These are phyloP conservation scores for Oncorhynchus keta DNA, from an alignment of 2,113 vertebrate genomes.

Conservation along the genomic window DNA sequence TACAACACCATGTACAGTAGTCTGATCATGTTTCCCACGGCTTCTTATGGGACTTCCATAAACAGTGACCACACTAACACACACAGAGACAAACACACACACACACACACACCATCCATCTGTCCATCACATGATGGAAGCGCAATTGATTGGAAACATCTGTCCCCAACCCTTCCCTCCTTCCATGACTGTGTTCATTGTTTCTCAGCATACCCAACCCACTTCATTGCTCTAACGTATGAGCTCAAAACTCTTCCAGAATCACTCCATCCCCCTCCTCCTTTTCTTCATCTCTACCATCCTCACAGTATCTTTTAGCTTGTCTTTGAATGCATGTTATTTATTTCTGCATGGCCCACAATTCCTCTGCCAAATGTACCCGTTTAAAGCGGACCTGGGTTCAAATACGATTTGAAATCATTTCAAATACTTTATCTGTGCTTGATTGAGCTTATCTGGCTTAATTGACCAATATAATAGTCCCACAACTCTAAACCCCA, in stretches of 20 bases:
- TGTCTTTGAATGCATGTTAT: constrained; percentile 14
- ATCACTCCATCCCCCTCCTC: background rate
- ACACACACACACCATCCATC: background rate
- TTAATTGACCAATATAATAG: background rate
- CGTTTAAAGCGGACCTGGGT: background rate
- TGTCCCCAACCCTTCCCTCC: constrained; percentile 47
- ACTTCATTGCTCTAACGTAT: constrained; percentile 39
- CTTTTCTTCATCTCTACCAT: too few relatives aligned
- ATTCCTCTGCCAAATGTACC: background rate
- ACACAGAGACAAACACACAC: background rate
- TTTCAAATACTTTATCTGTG: background rate
- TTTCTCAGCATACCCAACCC: constrained; percentile 57
- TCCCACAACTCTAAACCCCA: too few relatives aligned
- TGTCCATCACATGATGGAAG: constrained; percentile 64
- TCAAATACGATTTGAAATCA: too few relatives aligned
- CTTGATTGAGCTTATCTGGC: background rate
- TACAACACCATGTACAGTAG: background rate
- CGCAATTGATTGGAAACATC: constrained; percentile 74
- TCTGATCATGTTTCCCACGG: background rate
- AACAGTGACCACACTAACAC: too few relatives aligned
- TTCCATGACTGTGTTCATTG: constrained; percentile 76
- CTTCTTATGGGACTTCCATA: background rate
- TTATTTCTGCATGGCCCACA: constrained; percentile 8
- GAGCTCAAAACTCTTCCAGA: constrained; percentile 29
- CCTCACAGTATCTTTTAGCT: background rate